Percentiles rank a stretch among this genome's conserved stretches.
Conservation (phyloP, 2,888 invertebrate genomes). For the Lottia gigantea region DNA sequence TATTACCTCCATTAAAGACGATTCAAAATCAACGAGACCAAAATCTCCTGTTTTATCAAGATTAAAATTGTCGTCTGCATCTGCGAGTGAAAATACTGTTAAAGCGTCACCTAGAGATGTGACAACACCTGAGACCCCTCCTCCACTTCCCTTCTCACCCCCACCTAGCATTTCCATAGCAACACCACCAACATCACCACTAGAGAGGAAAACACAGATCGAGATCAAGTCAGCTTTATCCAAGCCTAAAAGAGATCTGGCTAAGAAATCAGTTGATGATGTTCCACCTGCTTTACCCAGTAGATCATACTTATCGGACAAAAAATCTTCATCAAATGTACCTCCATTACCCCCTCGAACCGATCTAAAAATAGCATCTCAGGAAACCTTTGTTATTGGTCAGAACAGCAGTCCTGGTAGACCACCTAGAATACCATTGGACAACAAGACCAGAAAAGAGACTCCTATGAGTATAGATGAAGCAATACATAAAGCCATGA, state of each 20-base stretch:
- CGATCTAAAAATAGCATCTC: background rate
- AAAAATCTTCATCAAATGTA: background rate
- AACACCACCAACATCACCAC: constrained; percentile 18
- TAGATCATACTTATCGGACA: background rate
- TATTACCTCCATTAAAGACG: constrained; percentile 17
- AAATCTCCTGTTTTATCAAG: background rate
- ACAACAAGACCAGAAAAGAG: constrained; percentile 21
- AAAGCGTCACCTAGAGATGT: background rate
- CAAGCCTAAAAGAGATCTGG: background rate
- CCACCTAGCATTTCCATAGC: constrained; percentile 33
- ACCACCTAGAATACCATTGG: constrained; percentile 15
- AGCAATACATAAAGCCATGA: constrained; percentile 26
- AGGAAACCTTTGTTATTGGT: background rate
- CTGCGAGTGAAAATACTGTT: too few relatives aligned
- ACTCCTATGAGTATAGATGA: constrained; percentile 35
- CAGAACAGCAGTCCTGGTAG: constrained; percentile 15
- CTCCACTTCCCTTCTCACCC: constrained; percentile 36
- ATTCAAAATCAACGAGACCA: constrained; percentile 9
- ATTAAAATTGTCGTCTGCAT: too few relatives aligned
- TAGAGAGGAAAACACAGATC: constrained; percentile 7
- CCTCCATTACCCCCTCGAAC: background rate
- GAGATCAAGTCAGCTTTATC: background rate
- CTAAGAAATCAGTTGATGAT: background rate
- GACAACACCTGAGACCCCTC: constrained; percentile 35
- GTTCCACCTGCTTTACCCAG: background rate